phyloP scores from a whole-genome alignment of 2,888 invertebrate genomes.

The Gnatocerus cornutus region DNA sequence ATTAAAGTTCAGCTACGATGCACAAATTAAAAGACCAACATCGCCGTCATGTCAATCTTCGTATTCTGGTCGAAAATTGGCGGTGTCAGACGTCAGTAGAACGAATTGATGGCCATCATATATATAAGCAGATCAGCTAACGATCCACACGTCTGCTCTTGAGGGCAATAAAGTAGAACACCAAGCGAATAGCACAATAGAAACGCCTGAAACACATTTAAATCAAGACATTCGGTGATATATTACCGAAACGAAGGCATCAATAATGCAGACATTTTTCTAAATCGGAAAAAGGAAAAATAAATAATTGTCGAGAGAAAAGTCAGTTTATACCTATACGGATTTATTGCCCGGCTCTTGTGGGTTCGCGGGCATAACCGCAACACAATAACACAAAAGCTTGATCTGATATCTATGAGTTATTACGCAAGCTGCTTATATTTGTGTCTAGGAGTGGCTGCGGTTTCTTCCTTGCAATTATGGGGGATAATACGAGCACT shows the following conservation, averaged over 20 bases:
- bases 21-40: constrained; percentile 31
- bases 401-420: constrained; percentile 33
- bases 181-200: constrained; percentile 51
- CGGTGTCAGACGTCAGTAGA: constrained; percentile 40
- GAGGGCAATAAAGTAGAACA: constrained; percentile 55
- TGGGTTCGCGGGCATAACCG: constrained; percentile 4
- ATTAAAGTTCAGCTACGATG: constrained; percentile 16
- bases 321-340: constrained; percentile 33
- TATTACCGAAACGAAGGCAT: constrained; percentile 42
- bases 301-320: constrained; percentile 33
- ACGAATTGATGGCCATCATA: constrained; percentile 51
- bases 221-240: constrained; percentile 56
- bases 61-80: constrained; percentile 38
- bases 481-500: too few relatives aligned
- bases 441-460: not conserved
- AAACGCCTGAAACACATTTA: constrained; percentile 55
- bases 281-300: constrained; percentile 31
- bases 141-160: constrained; percentile 50
- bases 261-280: constrained; percentile 40
- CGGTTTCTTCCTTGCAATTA: too few relatives aligned
- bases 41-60: constrained; percentile 30
- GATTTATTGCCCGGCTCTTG: constrained; percentile 25
- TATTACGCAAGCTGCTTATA: constrained; percentile 23
- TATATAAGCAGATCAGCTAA: constrained; percentile 53
- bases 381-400: constrained; percentile 7